A percentile compares a stretch with the other conserved stretches of the same genome.
These are phyloP conservation scores for Sinosuthora webbiana DNA, from an alignment of 2,113 vertebrate species.

Conservation along the genomic window DNA sequence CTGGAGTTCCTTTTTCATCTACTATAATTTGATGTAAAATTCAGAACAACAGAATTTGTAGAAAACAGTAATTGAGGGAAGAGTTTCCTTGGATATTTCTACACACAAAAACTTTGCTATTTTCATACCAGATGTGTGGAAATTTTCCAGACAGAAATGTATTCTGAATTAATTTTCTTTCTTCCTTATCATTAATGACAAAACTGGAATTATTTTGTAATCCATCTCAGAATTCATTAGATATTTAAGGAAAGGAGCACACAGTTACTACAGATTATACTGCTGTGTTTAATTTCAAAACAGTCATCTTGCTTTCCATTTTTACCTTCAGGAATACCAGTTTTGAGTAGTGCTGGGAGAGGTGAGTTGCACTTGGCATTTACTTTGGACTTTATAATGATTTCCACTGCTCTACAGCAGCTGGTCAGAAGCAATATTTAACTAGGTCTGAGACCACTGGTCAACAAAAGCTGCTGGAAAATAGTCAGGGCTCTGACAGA, in stretches of 20 bases:
- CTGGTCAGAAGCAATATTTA: neutral
- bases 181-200: neutral
- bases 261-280: neutral
- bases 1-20: neutral
- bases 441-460: neutral
- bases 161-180: neutral
- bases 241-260: neutral
- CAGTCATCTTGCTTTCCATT: neutral
- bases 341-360: neutral
- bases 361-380: neutral
- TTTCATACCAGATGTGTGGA: neutral
- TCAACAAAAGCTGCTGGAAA: neutral
- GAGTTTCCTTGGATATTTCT: neutral
- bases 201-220: neutral
- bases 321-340: neutral
- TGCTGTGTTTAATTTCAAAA: neutral
- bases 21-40: neutral
- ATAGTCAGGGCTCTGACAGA: neutral
- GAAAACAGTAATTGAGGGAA: neutral
- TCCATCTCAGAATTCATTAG: neutral
- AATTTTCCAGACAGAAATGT: neutral
- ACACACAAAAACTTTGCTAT: neutral
- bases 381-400: neutral
- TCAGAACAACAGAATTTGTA: neutral
- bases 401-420: neutral